Conservation (phyloP, 2,888 invertebrate species). For the Luffia ferchaultella region DNA sequence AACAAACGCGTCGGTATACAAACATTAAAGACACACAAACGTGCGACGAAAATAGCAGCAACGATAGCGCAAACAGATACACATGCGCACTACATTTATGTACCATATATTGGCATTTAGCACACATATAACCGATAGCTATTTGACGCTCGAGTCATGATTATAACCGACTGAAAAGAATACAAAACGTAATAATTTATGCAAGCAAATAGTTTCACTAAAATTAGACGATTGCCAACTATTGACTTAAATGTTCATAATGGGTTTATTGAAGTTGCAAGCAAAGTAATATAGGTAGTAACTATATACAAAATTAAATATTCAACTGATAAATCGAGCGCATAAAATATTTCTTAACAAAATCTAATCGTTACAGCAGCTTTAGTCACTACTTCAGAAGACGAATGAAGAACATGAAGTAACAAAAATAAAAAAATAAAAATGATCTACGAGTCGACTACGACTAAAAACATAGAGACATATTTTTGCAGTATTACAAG, state of each 20-base stretch:
- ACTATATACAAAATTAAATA: too few species aligned
- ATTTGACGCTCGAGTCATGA: slow-evolving; percentile 26
- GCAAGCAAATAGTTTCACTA: slow-evolving; percentile 18
- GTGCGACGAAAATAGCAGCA: slow-evolving; percentile 46
- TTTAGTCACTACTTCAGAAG: too few species aligned
- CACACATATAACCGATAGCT: slow-evolving; percentile 11
- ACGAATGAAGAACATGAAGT: too few species aligned
- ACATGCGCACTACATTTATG: slow-evolving; percentile 57
- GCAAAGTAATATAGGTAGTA: too few species aligned
- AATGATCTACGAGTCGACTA: too few species aligned
- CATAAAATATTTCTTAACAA: too few species aligned
- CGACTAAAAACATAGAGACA: too few species aligned
- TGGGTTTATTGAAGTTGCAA: too few species aligned
- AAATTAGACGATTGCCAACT: not conserved
- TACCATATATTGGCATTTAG: slow-evolving; percentile 46
- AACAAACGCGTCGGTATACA: slow-evolving; percentile 20
- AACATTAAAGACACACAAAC: slow-evolving; percentile 27
- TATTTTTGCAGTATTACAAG: too few species aligned
- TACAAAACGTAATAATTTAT: slow-evolving; percentile 33
- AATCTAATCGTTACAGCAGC: too few species aligned
- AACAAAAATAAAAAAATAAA: too few species aligned
- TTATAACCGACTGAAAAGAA: slow-evolving; percentile 53
- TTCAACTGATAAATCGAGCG: too few species aligned
- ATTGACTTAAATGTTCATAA: not conserved
- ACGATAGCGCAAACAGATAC: slow-evolving; percentile 62